Base-by-base conservation (phyloP, 2,113 vertebrate species). In the Smithornis capensis region DNA sequence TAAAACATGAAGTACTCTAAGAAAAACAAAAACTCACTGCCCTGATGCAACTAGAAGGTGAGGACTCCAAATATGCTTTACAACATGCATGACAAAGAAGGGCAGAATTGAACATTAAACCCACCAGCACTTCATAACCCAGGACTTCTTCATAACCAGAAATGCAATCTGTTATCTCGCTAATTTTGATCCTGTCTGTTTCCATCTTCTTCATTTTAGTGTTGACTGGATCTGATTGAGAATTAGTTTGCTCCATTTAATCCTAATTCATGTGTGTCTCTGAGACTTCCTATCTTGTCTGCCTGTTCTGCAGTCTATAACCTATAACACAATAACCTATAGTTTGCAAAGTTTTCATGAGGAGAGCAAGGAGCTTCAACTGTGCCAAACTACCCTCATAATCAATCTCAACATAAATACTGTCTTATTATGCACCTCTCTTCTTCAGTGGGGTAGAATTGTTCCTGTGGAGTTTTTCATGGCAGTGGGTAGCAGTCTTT, bases 181-280 rank as follows among this genome's bases (percentile, higher is more conserved):
- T 94, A 90, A 92, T 94, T 96, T 88, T 92, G 82, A 74, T 74
- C 79, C 95, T 95, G 93, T 88, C 94, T 94, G 92, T 82, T 97
- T 55, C 82, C 16, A 90, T 97, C 70, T 77, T 95, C 87, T 89
- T 95, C 4, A 0, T n/a, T 85, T 94, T 63, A 74, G 63, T 67
- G 50, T 23, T 86, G 91, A 95, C 42, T 67, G 71, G 59, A 80
- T 92, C 88, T 95, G 93, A 94, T 49, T 59, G 79, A 77, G 90
- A 93, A 95, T 95, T 94, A 91, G 79, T 90, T 91, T 95, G 87
- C 85, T 96, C 87, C 79, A 96, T 97, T 96, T 94, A 90, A 90
- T 88, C 71, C 87, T 75, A 93, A 93, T 92, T 95, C 93, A 83
- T 67, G 67, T 85, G 82, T 64, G 38, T 80, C 75, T 85, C 67